Evolutionary conservation across 2,113 vertebrate genomes (phyloP), one percentile per base, ranked within the genome.

Genomic region (Progne subis): DNA sequence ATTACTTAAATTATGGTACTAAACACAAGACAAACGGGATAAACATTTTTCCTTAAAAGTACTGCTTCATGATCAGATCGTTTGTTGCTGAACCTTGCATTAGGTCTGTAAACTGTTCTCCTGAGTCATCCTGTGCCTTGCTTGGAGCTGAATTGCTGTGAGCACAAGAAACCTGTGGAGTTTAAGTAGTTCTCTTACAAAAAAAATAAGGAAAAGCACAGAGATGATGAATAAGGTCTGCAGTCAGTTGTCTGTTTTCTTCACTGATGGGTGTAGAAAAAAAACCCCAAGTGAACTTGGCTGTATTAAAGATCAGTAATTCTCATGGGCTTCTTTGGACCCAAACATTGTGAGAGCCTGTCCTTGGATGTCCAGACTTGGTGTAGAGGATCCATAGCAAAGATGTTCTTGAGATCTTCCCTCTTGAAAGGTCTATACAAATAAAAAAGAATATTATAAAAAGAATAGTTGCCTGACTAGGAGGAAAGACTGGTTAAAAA

Each of bases 41-140:
- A 87, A 94, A 61, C 31, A 24, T 69, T 95, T 69, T 74, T 67
- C 46, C 44, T 44, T 78, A 34, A 75, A 92, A 88, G 46, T 44
- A 74, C 37, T 67, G 25, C 28, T 92, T 68, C 92, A 47, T 2
- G 11, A 75, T 61, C 43, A 77, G 21, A 19, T 91, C 16, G 78
- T 85, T 80, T 77, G 17, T 74, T 92, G 78, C 49, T 94, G 91
- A 94, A 93, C 80, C 75, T 92, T 87, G 59, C 28, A n/a, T 80
- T 65, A 2, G 3, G 32, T 68, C 61, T 92, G 56, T 55, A 55
- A 91, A 94, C 59, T 90, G 26, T 80, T 93, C 64, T 90, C 43
- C 28, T 80, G 90, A 47, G 82, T 41, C 18, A 59, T 76, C 26
- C 18, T 74, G 19, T 84, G 53, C 41, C 18, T 91, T 82, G 32